These are phyloP conservation scores for Steinernema feltiae DNA, from an alignment of 1,140 invertebrate genomes.

Conservation along the genomic window DNA sequence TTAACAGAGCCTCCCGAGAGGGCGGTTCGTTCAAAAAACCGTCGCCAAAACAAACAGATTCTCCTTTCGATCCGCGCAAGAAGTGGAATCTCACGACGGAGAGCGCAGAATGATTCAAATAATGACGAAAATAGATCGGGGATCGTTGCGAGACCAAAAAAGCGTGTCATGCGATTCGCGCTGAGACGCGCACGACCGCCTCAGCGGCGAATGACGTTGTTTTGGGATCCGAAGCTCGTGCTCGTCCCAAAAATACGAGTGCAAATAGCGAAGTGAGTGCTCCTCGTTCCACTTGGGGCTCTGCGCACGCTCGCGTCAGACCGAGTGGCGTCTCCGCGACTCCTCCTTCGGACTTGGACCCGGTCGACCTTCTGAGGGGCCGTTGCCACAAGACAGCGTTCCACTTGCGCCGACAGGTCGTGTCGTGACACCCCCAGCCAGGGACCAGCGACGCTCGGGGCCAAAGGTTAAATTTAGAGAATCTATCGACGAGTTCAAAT, in stretches of 20 bases:
- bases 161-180: neutral
- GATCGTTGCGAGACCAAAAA: neutral
- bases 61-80: neutral
- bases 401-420: conserved; percentile 5
- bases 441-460: neutral
- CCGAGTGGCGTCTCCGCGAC: neutral
- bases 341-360: neutral
- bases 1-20: neutral
- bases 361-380: neutral
- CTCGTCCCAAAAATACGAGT: neutral
- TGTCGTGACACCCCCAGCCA: neutral
- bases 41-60: conserved; percentile 6
- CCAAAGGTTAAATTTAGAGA: neutral
- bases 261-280: neutral
- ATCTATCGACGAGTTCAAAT: too few species aligned
- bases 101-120: neutral
- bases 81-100: neutral
- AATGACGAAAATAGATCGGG: neutral
- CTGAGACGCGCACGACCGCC: neutral
- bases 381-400: neutral
- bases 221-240: neutral
- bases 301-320: neutral
- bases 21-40: conserved; percentile 10
- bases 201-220: neutral
- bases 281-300: conserved; percentile 3